Evolutionary conservation across 23 tunicate species (phyloP), one percentile per base, ranked within the genome.

Genomic region (Ascidia mentula): DNA sequence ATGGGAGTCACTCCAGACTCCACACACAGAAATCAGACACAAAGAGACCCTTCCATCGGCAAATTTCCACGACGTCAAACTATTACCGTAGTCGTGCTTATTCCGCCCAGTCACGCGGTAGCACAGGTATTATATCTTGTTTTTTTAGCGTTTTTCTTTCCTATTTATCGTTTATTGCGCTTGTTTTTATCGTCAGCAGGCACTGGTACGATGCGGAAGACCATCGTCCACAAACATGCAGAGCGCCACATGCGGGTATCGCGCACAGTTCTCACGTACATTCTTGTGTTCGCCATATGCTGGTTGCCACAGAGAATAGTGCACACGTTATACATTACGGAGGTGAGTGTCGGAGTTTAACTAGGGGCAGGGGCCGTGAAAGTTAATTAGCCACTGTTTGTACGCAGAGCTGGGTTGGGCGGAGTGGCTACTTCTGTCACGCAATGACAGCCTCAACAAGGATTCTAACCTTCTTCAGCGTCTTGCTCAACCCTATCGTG

Each of bases 221-320:
- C 86, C 12, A 72, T 79, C 18, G 87, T 84, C 45, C 82, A 80
- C 83, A 88, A 88, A 75, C 80, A 93, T 72, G 98, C 93, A 13
- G 89, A 89, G 38, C 75, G 84, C 24, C 92, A 93, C 32, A 65
- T 88, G 80, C 77, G 85, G 31, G 86, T 93, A 2, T 85, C 98
- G 0, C 80, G 87, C 70, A 88, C 93, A 18, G 92, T 93, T 8
- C 78, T 85, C 3, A 72, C 88, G 1, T 93, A 88, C 45, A 93
- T 93, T 32, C 69, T 83, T 18, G 89, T 81, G 3, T 93, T 93
- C 79, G 72, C 98, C n/a, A 38, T 93, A 5, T 93, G 98, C 79
- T 93, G 98, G 98, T 73, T 93, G 33, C 98, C 98, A 32, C 98
- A 93, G 73, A 65, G 93, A 73, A 88, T 88, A 28, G 77, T 76